phyloP scores from a whole-genome alignment of 1,140 invertebrate species.

The Cryptotermes secundus region DNA sequence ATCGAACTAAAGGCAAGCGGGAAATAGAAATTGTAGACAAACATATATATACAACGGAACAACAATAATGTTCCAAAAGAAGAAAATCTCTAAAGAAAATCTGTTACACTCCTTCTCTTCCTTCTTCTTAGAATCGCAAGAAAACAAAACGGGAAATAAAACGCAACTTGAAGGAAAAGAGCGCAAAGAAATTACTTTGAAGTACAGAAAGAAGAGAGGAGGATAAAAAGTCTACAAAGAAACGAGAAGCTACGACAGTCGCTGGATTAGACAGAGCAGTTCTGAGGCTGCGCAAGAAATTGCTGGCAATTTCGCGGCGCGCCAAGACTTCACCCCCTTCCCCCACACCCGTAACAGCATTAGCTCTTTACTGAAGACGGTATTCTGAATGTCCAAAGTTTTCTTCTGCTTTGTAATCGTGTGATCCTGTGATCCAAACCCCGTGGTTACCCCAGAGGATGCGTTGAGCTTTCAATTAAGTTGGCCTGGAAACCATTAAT shows the following conservation, averaged over 20 bases:
- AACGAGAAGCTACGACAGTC: neutral
- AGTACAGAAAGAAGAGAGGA: neutral
- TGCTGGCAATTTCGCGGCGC: neutral
- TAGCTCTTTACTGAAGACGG: neutral
- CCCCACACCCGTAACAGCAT: neutral
- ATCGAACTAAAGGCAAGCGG: neutral
- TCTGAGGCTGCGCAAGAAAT: neutral
- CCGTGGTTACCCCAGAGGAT: no score
- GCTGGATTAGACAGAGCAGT: neutral
- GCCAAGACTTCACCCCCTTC: neutral
- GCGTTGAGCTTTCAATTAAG: no score
- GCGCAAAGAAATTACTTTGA: neutral
- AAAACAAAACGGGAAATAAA: conserved; percentile 8
- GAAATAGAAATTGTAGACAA: neutral
- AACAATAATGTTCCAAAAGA: neutral
- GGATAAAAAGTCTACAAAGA: neutral
- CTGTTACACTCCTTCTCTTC: neutral
- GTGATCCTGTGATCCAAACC: neutral
- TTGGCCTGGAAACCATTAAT: no score
- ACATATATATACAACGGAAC: neutral
- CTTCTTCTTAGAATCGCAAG: neutral
- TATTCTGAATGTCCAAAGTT: neutral
- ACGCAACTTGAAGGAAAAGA: neutral
- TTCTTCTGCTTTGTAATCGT: neutral
- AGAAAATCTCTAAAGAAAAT: neutral